Evolutionary conservation across 2,797 vertebrate genomes (phyloP).

Genomic region (Cyprinodon diabolis): DNA sequence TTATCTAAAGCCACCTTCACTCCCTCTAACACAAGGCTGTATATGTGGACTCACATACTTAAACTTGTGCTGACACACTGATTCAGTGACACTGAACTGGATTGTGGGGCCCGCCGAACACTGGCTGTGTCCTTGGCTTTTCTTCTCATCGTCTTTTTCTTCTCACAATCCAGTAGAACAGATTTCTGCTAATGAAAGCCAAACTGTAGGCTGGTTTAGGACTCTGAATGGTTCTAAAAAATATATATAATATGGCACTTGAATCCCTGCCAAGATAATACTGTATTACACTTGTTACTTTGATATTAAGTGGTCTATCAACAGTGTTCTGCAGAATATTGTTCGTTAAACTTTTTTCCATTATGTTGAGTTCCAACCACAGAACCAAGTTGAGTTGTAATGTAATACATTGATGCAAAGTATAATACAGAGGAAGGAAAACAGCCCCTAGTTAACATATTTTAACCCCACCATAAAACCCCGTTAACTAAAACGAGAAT

Average conservation of each 20-base stretch:
- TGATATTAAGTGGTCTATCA: too few species aligned
- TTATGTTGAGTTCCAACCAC: too few species aligned
- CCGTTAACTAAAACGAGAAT: too few species aligned
- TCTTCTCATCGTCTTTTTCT: constrained; percentile 32
- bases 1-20: constrained; percentile 37
- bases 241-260: neutral
- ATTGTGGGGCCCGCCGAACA: constrained; percentile 17
- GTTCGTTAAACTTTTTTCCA: too few species aligned
- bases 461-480: too few species aligned
- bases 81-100: constrained; percentile 15
- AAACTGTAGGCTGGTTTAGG: constrained; percentile 16
- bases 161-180: constrained; percentile 31
- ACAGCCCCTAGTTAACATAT: too few species aligned
- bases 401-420: too few species aligned
- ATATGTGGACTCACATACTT: constrained; percentile 9
- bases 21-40: neutral
- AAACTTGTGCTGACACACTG: constrained; percentile 6
- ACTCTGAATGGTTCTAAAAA: neutral
- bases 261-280: too few species aligned
- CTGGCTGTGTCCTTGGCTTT: constrained; percentile 28
- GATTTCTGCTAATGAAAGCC: constrained; percentile 24
- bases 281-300: too few species aligned
- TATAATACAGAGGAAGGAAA: too few species aligned
- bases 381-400: too few species aligned
- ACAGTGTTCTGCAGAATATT: too few species aligned